These are phyloP conservation scores for Lasioglossum oenotherae DNA, from an alignment of 2,888 invertebrate genomes.

Conservation along the genomic window DNA sequence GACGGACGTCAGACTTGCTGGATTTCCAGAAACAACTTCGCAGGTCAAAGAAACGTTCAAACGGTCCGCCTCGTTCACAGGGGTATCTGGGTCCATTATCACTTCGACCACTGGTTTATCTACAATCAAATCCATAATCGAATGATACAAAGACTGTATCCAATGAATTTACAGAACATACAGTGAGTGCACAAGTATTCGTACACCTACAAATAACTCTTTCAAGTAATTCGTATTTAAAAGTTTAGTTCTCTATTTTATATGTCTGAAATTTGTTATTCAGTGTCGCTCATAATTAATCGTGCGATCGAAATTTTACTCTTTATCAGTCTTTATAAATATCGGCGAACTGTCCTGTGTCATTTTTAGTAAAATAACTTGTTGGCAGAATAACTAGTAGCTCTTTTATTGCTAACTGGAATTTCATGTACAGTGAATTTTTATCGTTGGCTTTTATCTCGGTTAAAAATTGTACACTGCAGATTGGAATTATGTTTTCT, in stretches of 20 bases:
- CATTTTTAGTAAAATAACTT: background rate
- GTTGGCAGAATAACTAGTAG: background rate
- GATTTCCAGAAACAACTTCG: conserved; percentile 92
- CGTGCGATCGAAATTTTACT: background rate
- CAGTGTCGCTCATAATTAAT: background rate
- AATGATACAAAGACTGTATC: background rate
- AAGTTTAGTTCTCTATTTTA: too few relatives aligned
- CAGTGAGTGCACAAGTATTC: too few relatives aligned
- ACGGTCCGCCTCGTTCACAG: conserved; percentile 91
- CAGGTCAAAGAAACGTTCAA: conserved; percentile 93
- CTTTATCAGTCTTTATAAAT: background rate
- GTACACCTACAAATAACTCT: too few relatives aligned
- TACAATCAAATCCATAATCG: conserved; percentile 81
- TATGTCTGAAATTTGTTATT: background rate
- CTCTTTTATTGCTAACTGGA: background rate
- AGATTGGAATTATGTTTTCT: background rate
- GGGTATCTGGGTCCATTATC: conserved; percentile 90
- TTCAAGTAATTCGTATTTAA: too few relatives aligned
- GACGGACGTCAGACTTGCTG: conserved; percentile 89
- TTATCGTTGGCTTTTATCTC: background rate
- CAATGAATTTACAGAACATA: too few relatives aligned
- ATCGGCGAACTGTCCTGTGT: too few relatives aligned
- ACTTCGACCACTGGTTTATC: conserved; percentile 92
- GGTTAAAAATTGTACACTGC: background rate
- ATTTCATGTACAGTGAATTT: background rate